These are phyloP conservation scores for Acipenser oxyrinchus DNA, from an alignment of 2,797 vertebrate genomes.

Conservation along the genomic window DNA sequence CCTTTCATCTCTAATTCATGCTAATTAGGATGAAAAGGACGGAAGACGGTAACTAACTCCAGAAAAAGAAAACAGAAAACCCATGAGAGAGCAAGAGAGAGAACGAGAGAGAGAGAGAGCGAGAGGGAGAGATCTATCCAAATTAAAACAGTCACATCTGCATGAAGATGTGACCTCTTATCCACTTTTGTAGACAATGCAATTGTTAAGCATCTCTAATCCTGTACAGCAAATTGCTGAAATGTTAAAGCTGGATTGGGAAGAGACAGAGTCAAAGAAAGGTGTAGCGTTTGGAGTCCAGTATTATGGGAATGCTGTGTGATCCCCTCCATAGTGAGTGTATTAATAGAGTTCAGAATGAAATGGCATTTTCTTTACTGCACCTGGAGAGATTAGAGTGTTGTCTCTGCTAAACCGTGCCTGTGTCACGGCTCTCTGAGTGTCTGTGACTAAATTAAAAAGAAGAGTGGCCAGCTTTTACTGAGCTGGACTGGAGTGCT, in stretches of 20 bases:
- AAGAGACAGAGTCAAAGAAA: constrained; percentile 57
- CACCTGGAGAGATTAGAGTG: constrained; percentile 52
- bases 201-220: constrained; percentile 58
- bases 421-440: constrained; percentile 59
- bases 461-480: background rate
- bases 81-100: constrained; percentile 30
- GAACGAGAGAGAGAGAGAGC: constrained; percentile 31
- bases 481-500: too few species aligned
- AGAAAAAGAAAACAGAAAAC: constrained; percentile 9
- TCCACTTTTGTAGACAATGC: constrained; percentile 43
- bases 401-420: constrained; percentile 49
- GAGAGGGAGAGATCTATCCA: constrained; percentile 15
- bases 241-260: constrained; percentile 45
- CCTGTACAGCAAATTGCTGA: constrained; percentile 64
- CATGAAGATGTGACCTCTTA: constrained; percentile 48
- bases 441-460: constrained; percentile 20
- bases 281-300: constrained; percentile 32
- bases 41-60: constrained; percentile 21
- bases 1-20: constrained; percentile 13
- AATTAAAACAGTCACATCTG: constrained; percentile 35
- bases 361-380: constrained; percentile 56
- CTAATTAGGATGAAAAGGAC: constrained; percentile 16
- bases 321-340: constrained; percentile 50
- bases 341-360: constrained; percentile 57
- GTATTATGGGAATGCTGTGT: constrained; percentile 54